Conservation (phyloP, 2,797 vertebrate species). For the Spatula clypeata region DNA sequence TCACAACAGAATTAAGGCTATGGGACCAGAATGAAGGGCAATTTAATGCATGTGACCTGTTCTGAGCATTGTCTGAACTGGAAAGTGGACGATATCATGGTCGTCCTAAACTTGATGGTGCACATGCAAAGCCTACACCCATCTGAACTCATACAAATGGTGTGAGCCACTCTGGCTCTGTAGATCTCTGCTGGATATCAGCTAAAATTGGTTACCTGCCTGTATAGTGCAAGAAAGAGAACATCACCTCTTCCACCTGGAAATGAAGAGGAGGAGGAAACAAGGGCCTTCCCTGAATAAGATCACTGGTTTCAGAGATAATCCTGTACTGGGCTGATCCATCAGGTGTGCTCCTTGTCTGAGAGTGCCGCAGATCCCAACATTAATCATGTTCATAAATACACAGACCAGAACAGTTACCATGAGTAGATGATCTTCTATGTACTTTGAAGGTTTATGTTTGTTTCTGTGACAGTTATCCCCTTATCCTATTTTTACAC, state of each 20-base stretch:
- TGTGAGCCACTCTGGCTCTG: too few species aligned
- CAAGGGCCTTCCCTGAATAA: neutral
- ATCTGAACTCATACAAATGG: neutral
- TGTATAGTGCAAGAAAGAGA: neutral
- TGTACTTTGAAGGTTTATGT: neutral
- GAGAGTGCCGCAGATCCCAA: neutral
- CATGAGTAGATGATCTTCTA: neutral
- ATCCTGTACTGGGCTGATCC: neutral
- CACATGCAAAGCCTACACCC: neutral
- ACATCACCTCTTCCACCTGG: neutral
- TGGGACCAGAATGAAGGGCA: neutral
- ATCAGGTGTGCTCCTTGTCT: neutral
- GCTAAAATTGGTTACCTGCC: neutral
- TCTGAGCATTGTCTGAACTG: neutral
- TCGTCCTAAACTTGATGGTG: neutral
- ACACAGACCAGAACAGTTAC: fast-evolving
- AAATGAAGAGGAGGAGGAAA: neutral
- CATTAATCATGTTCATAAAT: neutral
- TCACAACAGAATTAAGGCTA: neutral
- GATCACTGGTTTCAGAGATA: neutral
- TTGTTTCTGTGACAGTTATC: neutral
- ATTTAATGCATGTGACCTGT: neutral
- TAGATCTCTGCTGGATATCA: neutral
- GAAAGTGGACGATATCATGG: neutral
- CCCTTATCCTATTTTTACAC: neutral